A percentile compares a stretch with the other conserved stretches of the same genome.
Evolutionary conservation across 1,140 invertebrate genomes (phyloP).

Genomic region (Drosophila arizonae): DNA sequence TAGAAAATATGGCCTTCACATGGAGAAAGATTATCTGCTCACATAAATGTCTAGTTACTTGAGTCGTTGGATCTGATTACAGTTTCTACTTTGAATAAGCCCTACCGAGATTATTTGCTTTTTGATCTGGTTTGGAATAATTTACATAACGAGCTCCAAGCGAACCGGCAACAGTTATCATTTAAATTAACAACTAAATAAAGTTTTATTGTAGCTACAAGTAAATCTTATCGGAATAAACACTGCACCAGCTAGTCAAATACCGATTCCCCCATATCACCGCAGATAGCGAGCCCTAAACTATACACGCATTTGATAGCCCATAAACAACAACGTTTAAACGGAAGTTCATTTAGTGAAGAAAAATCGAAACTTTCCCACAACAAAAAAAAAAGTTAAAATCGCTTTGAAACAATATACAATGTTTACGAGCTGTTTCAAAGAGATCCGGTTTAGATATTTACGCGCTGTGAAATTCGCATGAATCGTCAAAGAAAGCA

Average conservation of each 20-base stretch:
- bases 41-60: background rate
- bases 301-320: slow-evolving; percentile 39
- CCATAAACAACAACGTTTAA: slow-evolving; percentile 35
- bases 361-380: slow-evolving; percentile 49
- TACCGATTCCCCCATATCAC: background rate
- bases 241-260: slow-evolving; percentile 10
- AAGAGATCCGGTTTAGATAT: slow-evolving; percentile 60
- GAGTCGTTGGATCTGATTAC: background rate
- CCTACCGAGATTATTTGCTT: too few species aligned
- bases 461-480: slow-evolving; percentile 51
- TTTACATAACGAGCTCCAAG: background rate
- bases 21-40: too few species aligned
- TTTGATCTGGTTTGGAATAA: too few species aligned
- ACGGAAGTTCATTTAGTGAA: background rate
- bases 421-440: slow-evolving; percentile 28
- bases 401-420: slow-evolving; percentile 31
- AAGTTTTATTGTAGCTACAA: background rate
- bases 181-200: background rate
- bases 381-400: slow-evolving; percentile 16
- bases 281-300: slow-evolving; percentile 7
- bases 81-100: background rate
- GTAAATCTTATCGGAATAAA: slow-evolving; percentile 13
- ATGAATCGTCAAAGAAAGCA: slow-evolving; percentile 43
- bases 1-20: background rate
- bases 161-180: background rate